Base-by-base conservation (phyloP, 2,888 invertebrate genomes). In the Lochmaea crataegi region DNA sequence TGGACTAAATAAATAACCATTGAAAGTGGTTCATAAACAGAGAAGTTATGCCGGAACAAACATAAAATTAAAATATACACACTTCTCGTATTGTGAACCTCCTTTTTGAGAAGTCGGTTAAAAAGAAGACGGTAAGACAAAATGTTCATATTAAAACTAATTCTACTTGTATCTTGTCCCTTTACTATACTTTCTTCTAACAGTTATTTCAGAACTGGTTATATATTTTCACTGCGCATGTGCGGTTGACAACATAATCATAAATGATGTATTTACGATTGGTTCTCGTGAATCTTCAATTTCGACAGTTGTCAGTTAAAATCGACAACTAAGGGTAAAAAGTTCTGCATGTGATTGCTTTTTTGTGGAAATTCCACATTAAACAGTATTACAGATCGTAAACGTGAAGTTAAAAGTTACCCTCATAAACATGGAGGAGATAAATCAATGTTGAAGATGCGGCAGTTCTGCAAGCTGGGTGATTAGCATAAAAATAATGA, bases 401-500 rank as follows among this genome's bases (percentile, higher is more conserved):
- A 63, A 18, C 16, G n/a, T 63, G 9, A 63, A 42, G 61, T 38
- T 38, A 58, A 51, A 61, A 63, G 41, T 42, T 63, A 42, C 18
- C 61, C n/a, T 11, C 61, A 42, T 63, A 63, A 63, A 63, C 42
- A 63, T 18, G 41, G 3, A 18, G 32, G 42, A 63, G 18, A 63
- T 63, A 63, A 63, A 63, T 63, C 61, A 63, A 42, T 18, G 10
- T n/a, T 42, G 61, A 41, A 63, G 61, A 58, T 63, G 61, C 61
- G 16, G 53, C 61, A 42, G 11, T 38, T 63, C 16, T 38, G 41
- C 41, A 18, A 10, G 32, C 32, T 32, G 6, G 32, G 32, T 63
- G 61, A 63, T 63, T 63, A 63, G 61, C 61, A 63, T 63, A 63
- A 42, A 63, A 63, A 42, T 63, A 61, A 61, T 61, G 58, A 58